phyloP scores from a whole-genome alignment of 1,140 invertebrate species.

The Colletes gigas region DNA sequence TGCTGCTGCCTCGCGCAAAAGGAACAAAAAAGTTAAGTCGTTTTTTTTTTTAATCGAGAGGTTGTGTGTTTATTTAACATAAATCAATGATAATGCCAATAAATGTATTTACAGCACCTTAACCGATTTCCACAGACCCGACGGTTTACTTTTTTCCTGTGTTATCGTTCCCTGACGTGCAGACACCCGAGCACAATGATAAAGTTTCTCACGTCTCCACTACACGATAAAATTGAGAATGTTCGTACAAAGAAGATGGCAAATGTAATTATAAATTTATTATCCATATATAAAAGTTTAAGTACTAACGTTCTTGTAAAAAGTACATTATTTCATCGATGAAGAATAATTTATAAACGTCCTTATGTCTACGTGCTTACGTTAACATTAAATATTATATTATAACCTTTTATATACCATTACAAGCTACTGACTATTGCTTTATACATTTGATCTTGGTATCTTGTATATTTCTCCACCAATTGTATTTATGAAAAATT shows the following conservation, averaged over 20 bases:
- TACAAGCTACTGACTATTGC: conserved; percentile 48
- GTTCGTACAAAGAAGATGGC: background rate
- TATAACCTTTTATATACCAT: conserved; percentile 28
- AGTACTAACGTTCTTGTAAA: background rate
- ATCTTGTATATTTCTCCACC: background rate
- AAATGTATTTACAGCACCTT: conserved; percentile 63
- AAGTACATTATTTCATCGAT: conserved; percentile 16
- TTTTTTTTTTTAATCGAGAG: conserved; percentile 46
- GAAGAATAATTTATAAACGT: conserved; percentile 33
- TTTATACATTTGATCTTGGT: conserved; percentile 32
- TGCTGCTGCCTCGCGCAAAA: conserved; percentile 22
- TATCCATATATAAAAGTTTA: conserved; percentile 16
- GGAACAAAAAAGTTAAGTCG: conserved; percentile 26
- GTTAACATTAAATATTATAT: conserved; percentile 32
- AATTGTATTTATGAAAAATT: background rate
- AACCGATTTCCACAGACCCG: conserved; percentile 26
- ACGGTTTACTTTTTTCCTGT: background rate
- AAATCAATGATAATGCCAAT: conserved; percentile 58
- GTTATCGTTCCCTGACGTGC: background rate
- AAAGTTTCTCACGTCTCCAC: background rate
- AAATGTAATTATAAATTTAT: conserved; percentile 31
- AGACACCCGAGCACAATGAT: no score
- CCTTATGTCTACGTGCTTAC: conserved; percentile 14
- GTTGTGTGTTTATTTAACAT: conserved; percentile 62
- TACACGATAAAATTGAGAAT: background rate